These are phyloP conservation scores for Temnothorax curvispinosus DNA, from an alignment of 1,140 invertebrate genomes.

Conservation along the genomic window DNA sequence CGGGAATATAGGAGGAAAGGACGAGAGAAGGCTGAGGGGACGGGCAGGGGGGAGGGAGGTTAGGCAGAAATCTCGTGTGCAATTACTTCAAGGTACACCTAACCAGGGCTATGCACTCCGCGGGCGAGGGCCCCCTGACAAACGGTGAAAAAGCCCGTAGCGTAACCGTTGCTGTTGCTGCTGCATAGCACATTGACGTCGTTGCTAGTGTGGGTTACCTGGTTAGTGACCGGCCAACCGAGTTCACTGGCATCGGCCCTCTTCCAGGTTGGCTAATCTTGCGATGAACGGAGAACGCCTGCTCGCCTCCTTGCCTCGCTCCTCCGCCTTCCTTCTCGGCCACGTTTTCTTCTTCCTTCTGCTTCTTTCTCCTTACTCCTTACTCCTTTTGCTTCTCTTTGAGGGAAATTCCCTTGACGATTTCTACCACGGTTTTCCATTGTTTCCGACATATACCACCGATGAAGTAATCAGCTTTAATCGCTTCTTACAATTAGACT, in stretches of 20 bases:
- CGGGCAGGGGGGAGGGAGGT: constrained; percentile 14
- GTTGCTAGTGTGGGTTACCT: constrained; percentile 86
- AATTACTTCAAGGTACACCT: constrained; percentile 60
- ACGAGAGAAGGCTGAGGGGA: constrained; percentile 20
- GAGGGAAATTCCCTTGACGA: constrained; percentile 66
- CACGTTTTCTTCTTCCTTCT: constrained; percentile 62
- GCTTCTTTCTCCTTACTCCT: constrained; percentile 21
- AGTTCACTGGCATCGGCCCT: constrained; percentile 86
- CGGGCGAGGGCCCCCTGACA: constrained; percentile 64
- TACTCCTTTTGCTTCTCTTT: constrained; percentile 25
- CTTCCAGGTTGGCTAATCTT: constrained; percentile 85
- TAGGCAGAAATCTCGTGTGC: constrained; percentile 55
- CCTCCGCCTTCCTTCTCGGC: constrained; percentile 22
- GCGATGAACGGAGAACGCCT: constrained; percentile 71
- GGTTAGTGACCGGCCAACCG: constrained; percentile 86
- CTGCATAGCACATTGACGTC: constrained; percentile 78
- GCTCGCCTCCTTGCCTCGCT: constrained; percentile 44
- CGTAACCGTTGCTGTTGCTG: constrained; percentile 81
- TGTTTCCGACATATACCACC: constrained; percentile 44
- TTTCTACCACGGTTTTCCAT: constrained; percentile 31
- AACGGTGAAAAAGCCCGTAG: constrained; percentile 85
- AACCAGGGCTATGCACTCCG: constrained; percentile 56
- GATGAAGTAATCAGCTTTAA: constrained; percentile 61
- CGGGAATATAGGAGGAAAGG: constrained; percentile 53
- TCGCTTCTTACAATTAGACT: constrained; percentile 63